Conservation (phyloP, 2,888 invertebrate genomes). For the Microctonus brassicae region DNA sequence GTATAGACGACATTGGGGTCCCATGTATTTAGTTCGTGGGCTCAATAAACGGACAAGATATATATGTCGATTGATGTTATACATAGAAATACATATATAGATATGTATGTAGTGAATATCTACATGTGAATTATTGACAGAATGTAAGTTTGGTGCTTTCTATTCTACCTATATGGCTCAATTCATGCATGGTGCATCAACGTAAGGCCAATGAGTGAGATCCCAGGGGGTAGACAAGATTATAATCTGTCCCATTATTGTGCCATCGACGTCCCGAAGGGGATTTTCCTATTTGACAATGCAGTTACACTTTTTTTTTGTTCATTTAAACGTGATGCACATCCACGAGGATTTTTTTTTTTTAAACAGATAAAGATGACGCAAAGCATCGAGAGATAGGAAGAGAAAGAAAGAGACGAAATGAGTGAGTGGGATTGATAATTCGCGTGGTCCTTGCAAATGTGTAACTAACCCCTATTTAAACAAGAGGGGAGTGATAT, state of each 20-base stretch:
- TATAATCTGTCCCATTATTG: slow-evolving; percentile 70
- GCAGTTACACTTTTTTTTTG: slow-evolving; percentile 66
- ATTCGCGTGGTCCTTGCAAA: slow-evolving; percentile 39
- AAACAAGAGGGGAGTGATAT: slow-evolving; percentile 39
- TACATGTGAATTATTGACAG: not conserved
- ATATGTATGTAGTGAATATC: too few relatives aligned
- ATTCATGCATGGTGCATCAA: slow-evolving; percentile 24
- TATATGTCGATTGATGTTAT: slow-evolving; percentile 38
- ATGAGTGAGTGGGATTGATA: slow-evolving; percentile 20
- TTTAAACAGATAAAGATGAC: not conserved
- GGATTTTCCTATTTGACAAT: slow-evolving; percentile 68
- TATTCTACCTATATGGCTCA: slow-evolving; percentile 23
- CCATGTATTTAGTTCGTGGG: not conserved
- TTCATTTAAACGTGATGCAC: slow-evolving; percentile 66
- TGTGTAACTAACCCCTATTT: slow-evolving; percentile 50
- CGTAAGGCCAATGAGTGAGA: slow-evolving; percentile 36
- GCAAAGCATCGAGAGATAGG: not conserved
- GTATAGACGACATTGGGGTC: slow-evolving; percentile 10
- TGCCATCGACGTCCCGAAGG: slow-evolving; percentile 69
- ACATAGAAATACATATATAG: too few relatives aligned
- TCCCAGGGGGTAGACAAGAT: slow-evolving; percentile 69
- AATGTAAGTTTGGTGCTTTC: not conserved
- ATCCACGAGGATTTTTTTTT: slow-evolving; percentile 37
- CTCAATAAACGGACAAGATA: slow-evolving; percentile 53
- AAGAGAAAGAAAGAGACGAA: not conserved